Percentiles rank a stretch among this genome's conserved stretches.
These are phyloP conservation scores for Axis porcinus DNA, from an alignment of 2,113 vertebrate genomes.

Conservation along the genomic window DNA sequence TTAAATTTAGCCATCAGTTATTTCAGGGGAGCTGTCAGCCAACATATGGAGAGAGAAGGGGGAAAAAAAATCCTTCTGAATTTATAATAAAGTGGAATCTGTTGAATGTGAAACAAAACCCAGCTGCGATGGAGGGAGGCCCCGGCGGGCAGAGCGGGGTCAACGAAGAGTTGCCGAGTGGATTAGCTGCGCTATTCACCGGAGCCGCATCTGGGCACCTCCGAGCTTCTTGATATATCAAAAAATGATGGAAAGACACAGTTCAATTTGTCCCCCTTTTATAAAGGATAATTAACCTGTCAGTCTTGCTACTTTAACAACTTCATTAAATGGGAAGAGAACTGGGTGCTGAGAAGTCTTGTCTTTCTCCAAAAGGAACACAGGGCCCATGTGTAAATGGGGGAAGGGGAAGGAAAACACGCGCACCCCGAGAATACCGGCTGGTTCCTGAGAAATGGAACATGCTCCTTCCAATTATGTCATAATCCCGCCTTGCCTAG, in stretches of 20 bases:
- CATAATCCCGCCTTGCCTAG: slow-evolving; percentile 65
- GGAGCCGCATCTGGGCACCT: slow-evolving; percentile 86
- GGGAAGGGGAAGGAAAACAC: slow-evolving; percentile 27
- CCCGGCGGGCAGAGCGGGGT: slow-evolving; percentile 83
- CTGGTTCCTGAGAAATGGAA: slow-evolving; percentile 72
- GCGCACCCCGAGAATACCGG: background rate
- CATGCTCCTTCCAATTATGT: slow-evolving; percentile 81
- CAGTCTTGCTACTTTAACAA: slow-evolving; percentile 94
- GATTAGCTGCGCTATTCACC: slow-evolving; percentile 88
- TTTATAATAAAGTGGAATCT: slow-evolving; percentile 89
- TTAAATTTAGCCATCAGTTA: slow-evolving; percentile 99
- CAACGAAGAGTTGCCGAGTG: slow-evolving; percentile 84
- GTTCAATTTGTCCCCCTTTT: slow-evolving; percentile 99
- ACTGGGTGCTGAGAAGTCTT: slow-evolving; percentile 79
- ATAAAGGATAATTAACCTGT: slow-evolving; percentile 99
- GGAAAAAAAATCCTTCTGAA: slow-evolving; percentile 81
- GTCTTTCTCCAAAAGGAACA: slow-evolving; percentile 76
- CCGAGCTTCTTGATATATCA: slow-evolving; percentile 90
- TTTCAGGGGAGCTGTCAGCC: slow-evolving; percentile 90
- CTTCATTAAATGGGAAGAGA: slow-evolving; percentile 94
- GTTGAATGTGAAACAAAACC: slow-evolving; percentile 87
- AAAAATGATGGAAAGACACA: slow-evolving; percentile 98
- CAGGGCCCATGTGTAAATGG: slow-evolving; percentile 69
- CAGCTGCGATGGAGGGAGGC: slow-evolving; percentile 81
- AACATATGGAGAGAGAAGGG: slow-evolving; percentile 85